phyloP scores from a whole-genome alignment of 2,113 vertebrate genomes.

The Pardalotus punctatus region DNA sequence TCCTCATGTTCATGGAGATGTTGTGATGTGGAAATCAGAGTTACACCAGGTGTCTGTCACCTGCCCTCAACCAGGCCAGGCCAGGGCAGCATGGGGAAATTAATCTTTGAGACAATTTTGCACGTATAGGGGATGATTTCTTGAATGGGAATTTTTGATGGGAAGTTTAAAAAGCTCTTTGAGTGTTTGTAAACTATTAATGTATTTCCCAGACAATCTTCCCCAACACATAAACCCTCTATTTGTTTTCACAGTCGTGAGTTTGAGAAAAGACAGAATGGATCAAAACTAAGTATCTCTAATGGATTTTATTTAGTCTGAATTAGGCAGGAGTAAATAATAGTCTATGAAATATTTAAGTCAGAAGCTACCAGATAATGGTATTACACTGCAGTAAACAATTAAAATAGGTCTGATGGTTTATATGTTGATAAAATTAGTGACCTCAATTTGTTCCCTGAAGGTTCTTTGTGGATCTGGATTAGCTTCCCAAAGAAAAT shows the following conservation, averaged over 20 bases:
- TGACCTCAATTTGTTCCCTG: background rate
- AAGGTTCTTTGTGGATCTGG: background rate
- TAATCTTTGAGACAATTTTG: background rate
- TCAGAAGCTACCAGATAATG: background rate
- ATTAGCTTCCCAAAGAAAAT: background rate
- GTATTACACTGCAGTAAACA: background rate
- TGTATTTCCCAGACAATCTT: background rate
- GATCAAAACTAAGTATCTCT: background rate
- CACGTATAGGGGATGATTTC: background rate
- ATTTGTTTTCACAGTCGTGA: background rate
- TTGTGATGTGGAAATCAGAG: background rate
- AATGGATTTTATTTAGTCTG: background rate
- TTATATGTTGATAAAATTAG: background rate
- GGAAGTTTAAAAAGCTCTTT: background rate
- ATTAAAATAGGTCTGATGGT: background rate
- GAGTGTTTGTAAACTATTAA: background rate
- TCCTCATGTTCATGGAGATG: background rate
- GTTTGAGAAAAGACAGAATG: background rate
- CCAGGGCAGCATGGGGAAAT: fast-evolving
- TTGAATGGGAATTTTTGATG: background rate
- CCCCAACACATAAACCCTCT: fast-evolving
- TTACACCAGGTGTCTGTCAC: background rate
- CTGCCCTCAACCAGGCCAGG: background rate
- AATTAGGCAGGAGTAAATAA: background rate
- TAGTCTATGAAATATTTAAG: background rate